Evolutionary conservation across 2,888 invertebrate species (phyloP).

Genomic region (Mellilla xanthometata): DNA sequence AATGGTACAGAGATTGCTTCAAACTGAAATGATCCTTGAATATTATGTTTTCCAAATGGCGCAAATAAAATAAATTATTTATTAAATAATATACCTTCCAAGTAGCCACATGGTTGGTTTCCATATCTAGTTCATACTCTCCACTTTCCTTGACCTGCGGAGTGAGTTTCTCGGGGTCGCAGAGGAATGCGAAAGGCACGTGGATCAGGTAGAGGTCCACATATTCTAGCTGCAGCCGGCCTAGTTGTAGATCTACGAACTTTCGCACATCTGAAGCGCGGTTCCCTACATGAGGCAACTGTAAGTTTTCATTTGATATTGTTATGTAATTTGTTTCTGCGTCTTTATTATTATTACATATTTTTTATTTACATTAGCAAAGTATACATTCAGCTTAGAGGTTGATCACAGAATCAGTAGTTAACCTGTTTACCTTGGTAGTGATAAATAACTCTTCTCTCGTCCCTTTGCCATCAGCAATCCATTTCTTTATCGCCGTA

Average conservation of each 20-base stretch:
- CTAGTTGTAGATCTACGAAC: slow-evolving; percentile 85
- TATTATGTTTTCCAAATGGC: no score
- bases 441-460: slow-evolving; percentile 90
- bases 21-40: no score
- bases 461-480: slow-evolving; percentile 83
- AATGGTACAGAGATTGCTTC: no score
- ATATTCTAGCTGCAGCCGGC: slow-evolving; percentile 85
- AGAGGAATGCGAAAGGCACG: slow-evolving; percentile 86
- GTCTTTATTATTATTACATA: no score
- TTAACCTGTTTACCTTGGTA: slow-evolving; percentile 85
- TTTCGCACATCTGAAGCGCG: slow-evolving; percentile 85
- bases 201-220: slow-evolving; percentile 91
- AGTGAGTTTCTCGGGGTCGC: slow-evolving; percentile 77
- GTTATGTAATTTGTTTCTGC: no score
- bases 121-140: slow-evolving; percentile 81
- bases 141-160: slow-evolving; percentile 83
- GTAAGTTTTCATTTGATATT: no score
- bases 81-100: slow-evolving; percentile 83
- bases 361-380: no score
- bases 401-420: neutral
- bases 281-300: slow-evolving; percentile 88
- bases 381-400: no score
- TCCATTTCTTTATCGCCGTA: slow-evolving; percentile 85
- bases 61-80: no score
- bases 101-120: slow-evolving; percentile 85